Evolutionary conservation across 1,140 invertebrate genomes (phyloP).

Genomic region (Anadara kagoshimensis): DNA sequence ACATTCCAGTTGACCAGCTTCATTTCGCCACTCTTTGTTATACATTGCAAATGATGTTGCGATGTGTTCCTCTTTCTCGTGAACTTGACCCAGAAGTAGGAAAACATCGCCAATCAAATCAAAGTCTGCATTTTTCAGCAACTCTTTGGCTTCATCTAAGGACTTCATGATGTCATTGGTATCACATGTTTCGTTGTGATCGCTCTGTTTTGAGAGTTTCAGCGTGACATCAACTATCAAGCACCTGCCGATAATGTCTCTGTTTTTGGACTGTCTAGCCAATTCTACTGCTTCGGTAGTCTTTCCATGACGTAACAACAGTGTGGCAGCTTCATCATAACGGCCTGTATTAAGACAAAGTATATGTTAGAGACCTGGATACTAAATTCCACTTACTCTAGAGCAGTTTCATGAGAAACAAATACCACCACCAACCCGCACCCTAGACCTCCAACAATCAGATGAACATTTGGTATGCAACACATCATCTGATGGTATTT

Average conservation of each 20-base stretch:
- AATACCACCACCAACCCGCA: too few species aligned
- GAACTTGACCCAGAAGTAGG: too few species aligned
- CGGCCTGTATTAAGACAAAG: slow-evolving; percentile 38
- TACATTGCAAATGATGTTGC: slow-evolving; percentile 29
- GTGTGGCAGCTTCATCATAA: slow-evolving; percentile 37
- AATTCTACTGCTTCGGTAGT: slow-evolving; percentile 40
- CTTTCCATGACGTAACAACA: slow-evolving; percentile 39
- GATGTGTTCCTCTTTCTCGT: neutral
- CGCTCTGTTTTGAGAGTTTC: neutral
- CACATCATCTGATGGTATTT: too few species aligned
- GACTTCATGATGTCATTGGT: neutral
- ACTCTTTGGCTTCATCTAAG: neutral
- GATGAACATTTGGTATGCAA: too few species aligned
- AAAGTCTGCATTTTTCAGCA: neutral
- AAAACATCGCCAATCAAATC: too few species aligned
- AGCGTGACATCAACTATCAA: slow-evolving; percentile 32
- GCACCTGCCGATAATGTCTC: slow-evolving; percentile 36
- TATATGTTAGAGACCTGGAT: neutral
- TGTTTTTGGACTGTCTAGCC: slow-evolving; percentile 33
- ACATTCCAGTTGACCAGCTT: slow-evolving; percentile 39
- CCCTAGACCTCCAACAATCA: too few species aligned
- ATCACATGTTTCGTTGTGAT: neutral
- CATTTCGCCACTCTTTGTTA: slow-evolving; percentile 16
- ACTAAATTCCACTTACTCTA: slow-evolving; percentile 12
- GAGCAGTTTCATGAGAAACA: slow-evolving; percentile 3